Percentiles rank a stretch among this genome's conserved stretches.
phyloP scores from a whole-genome alignment of 1,140 invertebrate genomes.

The Rhynchophorus ferrugineus region DNA sequence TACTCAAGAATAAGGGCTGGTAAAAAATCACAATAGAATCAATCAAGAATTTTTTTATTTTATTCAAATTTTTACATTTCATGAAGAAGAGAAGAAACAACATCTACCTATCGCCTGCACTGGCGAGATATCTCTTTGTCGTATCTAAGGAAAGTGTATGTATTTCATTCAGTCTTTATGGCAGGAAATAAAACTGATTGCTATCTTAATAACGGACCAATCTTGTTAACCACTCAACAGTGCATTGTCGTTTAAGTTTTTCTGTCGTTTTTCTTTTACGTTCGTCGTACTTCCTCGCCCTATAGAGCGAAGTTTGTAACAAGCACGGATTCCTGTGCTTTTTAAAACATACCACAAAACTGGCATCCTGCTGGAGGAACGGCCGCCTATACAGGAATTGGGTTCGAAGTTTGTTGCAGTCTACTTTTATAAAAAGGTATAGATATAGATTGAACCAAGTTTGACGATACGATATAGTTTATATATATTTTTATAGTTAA shows the following conservation, averaged over 20 bases:
- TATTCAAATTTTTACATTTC: too few species aligned
- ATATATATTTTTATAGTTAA: too few species aligned
- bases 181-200: conserved; percentile 42
- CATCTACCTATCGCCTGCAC: conserved; percentile 9
- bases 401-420: neutral
- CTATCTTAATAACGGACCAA: conserved; percentile 43
- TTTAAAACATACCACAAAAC: conserved; percentile 20
- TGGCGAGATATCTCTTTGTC: conserved; percentile 22
- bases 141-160: conserved; percentile 36
- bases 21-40: too few species aligned
- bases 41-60: too few species aligned
- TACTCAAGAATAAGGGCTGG: too few species aligned
- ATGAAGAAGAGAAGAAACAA: too few species aligned
- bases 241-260: conserved; percentile 36
- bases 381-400: neutral
- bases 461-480: too few species aligned
- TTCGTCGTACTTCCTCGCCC: conserved; percentile 26
- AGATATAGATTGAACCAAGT: too few species aligned
- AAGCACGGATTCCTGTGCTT: conserved; percentile 17
- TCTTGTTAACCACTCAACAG: conserved; percentile 41
- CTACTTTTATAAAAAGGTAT: neutral
- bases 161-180: conserved; percentile 40
- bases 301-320: conserved; percentile 25
- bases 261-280: conserved; percentile 27
- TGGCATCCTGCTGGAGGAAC: neutral